Evolutionary conservation across 1,140 invertebrate species (phyloP), one percentile per base, ranked within the genome.

Genomic region (Lasaia peninsularis): DNA sequence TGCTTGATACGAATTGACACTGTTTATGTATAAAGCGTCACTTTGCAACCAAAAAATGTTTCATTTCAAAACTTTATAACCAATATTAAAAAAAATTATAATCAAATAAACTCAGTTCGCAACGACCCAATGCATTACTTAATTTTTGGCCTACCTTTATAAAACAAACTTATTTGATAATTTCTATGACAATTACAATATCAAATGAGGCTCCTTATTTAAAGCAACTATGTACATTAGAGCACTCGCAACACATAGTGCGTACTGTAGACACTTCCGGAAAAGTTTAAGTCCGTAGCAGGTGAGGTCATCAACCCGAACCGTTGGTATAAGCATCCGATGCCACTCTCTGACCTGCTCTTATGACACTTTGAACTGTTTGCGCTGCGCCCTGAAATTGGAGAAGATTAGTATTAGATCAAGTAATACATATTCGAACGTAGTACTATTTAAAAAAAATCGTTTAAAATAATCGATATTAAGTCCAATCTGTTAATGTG

Each of bases 281-380:
- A 85, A 87, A 85, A 87, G 82, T 80, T 83, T 78, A 54, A 79
- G 79, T 83, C 72, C 71, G 61, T 69, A 49, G 50, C 52, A 57
- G 48, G 69, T 75, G 71, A 10, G 69, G 71, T 2, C 67, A 70
- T 37, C 65, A 72, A 8, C 79, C 88, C n/a, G 86, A 90, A 0
- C 89, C 89, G 32, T 71, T 81, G 1, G 75, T 73, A 62, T 89
- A 89, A 8, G 77, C 79, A 51, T 90, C 85, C 0, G 79, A 73
- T 0, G 88, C 86, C 0, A 73, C 87, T 49, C 76, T 65, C 67
- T 82, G 79, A 2, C 89, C 89, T 6, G 86, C 80, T 48, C 81
- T 67, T 37, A 90, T 83, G 18, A 90, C 89, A 60, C 71, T 90
- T 66, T 90, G 89, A 12, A 90, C 85, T 5, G 89, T 90, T 61